A percentile compares a stretch with the other conserved stretches of the same genome.
These are phyloP conservation scores for Caloenas nicobarica DNA, from an alignment of 2,113 vertebrate genomes.

Conservation along the genomic window DNA sequence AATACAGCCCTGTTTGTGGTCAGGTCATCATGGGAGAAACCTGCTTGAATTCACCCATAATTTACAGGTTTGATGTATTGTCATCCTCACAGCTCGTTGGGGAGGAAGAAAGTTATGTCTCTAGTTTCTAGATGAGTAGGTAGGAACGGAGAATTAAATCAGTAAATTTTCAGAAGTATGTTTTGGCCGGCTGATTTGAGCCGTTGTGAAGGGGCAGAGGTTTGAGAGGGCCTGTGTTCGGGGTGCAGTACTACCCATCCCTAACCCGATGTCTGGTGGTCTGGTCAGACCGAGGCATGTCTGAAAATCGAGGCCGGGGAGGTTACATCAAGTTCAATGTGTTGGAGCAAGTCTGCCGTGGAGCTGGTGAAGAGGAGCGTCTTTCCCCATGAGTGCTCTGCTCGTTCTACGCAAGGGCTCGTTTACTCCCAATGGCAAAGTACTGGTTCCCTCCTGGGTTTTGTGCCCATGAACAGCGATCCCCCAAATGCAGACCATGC, in stretches of 20 bases:
- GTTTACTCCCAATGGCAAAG: not conserved
- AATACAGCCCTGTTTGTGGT: not conserved
- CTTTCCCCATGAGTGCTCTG: not conserved
- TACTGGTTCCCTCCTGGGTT: not conserved
- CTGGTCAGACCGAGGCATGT: not conserved
- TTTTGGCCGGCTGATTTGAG: not conserved
- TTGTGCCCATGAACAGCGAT: not conserved
- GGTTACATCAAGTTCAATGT: not conserved
- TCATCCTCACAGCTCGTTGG: not conserved
- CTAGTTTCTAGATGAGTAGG: not conserved
- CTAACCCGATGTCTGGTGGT: not conserved
- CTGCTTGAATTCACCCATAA: not conserved
- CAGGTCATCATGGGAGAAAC: not conserved
- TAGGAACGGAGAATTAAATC: not conserved
- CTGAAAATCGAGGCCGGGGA: not conserved
- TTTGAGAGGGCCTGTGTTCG: not conserved
- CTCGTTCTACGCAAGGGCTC: fast-evolving
- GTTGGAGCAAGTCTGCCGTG: not conserved
- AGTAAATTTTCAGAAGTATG: not conserved
- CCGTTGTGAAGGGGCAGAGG: fast-evolving
- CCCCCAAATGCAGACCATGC: not conserved
- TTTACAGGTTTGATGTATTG: not conserved
- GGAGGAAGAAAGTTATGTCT: not conserved
- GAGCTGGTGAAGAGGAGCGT: not conserved
- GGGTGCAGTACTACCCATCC: not conserved